Evolutionary conservation across 2,113 vertebrate genomes (phyloP).

Genomic region (Sturnus vulgaris): DNA sequence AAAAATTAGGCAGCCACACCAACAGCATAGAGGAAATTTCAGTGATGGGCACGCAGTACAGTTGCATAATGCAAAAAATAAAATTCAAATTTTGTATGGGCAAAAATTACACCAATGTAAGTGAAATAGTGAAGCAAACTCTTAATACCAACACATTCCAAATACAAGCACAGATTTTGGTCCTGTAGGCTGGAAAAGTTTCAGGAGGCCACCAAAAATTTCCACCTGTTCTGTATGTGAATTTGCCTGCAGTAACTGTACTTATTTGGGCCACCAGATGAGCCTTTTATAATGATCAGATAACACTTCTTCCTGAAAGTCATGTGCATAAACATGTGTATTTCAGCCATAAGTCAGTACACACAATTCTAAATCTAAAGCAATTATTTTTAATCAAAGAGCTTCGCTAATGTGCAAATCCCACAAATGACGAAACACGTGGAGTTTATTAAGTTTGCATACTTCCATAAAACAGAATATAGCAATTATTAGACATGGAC

Average conservation of each 20-base stretch:
- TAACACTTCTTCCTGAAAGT: background rate
- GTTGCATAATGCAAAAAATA: background rate
- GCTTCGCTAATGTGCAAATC: background rate
- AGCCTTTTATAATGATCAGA: background rate
- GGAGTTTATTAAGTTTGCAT: background rate
- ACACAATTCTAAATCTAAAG: background rate
- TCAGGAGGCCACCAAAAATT: background rate
- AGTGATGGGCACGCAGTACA: background rate
- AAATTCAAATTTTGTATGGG: background rate
- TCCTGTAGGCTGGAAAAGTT: background rate
- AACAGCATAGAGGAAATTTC: background rate
- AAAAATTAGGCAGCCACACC: background rate
- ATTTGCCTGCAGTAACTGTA: background rate
- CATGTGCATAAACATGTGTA: background rate
- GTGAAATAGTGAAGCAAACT: background rate
- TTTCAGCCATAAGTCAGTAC: background rate
- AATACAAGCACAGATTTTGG: background rate
- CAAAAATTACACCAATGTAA: background rate
- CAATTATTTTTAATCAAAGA: background rate
- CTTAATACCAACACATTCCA: background rate
- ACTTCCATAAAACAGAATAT: background rate
- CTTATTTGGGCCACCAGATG: background rate
- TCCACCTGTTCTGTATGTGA: background rate
- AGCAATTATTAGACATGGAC: background rate
- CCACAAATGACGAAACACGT: background rate